A percentile compares a stretch with the other conserved stretches of the same genome.
Conservation (phyloP, 2,113 vertebrate species). For the Hemibagrus wyckioides region DNA sequence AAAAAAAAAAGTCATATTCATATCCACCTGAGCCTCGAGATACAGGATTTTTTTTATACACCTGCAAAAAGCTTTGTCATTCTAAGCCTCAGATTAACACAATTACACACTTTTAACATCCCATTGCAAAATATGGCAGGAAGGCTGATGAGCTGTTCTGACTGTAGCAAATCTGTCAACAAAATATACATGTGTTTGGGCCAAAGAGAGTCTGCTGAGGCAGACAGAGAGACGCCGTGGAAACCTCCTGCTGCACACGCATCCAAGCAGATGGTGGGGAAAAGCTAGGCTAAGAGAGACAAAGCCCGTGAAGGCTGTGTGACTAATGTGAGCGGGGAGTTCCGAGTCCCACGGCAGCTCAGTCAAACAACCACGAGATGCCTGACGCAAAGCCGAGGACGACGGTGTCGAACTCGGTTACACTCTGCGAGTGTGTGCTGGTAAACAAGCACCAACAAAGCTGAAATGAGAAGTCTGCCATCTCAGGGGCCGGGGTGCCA, state of each 20-base stretch:
- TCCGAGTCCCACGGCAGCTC: conserved; percentile 32
- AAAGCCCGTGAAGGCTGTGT: conserved; percentile 44
- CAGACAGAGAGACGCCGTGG: conserved; percentile 13
- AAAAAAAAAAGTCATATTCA: not conserved
- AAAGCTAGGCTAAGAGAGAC: conserved; percentile 43
- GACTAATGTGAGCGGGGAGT: conserved; percentile 44
- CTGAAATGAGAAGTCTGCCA: not conserved
- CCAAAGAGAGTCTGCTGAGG: conserved; percentile 33
- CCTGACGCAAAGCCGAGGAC: not conserved
- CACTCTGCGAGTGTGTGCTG: not conserved
- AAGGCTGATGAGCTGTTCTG: not conserved
- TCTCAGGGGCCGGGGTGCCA: conserved; percentile 10
- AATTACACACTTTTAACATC: conserved; percentile 16
- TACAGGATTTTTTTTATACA: not conserved
- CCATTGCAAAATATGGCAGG: conserved; percentile 6
- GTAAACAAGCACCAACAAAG: not conserved
- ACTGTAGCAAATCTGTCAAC: conserved; percentile 25
- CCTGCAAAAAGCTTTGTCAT: conserved; percentile 8
- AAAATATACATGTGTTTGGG: conserved; percentile 30
- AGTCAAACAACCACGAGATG: conserved; percentile 14
- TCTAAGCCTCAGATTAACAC: conserved; percentile 5
- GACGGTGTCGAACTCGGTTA: not conserved
- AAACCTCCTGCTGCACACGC: conserved; percentile 10
- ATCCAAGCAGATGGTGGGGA: conserved; percentile 44
- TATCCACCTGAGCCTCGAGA: not conserved